Percentiles rank a stretch among this genome's conserved stretches.
Conservation (phyloP, 2,888 invertebrate species). For the Pomacea canaliculata region DNA sequence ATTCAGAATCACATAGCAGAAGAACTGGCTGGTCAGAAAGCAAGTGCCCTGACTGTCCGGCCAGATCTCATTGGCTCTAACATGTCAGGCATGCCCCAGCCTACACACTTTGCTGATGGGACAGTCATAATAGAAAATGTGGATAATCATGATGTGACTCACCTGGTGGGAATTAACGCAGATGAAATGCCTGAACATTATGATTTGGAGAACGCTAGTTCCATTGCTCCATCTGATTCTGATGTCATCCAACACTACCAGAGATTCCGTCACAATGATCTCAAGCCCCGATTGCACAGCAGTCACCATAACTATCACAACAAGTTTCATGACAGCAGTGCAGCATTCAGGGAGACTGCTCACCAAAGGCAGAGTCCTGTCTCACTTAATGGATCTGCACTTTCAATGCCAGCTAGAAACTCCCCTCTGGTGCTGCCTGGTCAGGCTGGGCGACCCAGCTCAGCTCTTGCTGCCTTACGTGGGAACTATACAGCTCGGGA, state of each 20-base stretch:
- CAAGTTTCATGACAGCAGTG: slow-evolving; percentile 35
- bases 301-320: slow-evolving; percentile 30
- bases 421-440: slow-evolving; percentile 41
- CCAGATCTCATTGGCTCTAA: slow-evolving; percentile 95
- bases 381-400: slow-evolving; percentile 36
- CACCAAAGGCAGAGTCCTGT: slow-evolving; percentile 33
- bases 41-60: slow-evolving; percentile 80
- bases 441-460: slow-evolving; percentile 51
- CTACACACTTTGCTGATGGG: slow-evolving; percentile 56
- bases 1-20: slow-evolving; percentile 82
- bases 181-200: slow-evolving; percentile 74
- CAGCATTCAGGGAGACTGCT: slow-evolving; percentile 34
- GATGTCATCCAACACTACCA: slow-evolving; percentile 97
- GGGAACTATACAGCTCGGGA: slow-evolving; percentile 24
- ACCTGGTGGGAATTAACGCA: slow-evolving; percentile 33
- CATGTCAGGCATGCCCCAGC: slow-evolving; percentile 69
- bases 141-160: slow-evolving; percentile 44
- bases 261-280: slow-evolving; percentile 77
- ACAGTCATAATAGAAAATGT: slow-evolving; percentile 63
- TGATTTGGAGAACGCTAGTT: slow-evolving; percentile 96
- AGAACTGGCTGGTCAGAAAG: slow-evolving; percentile 84
- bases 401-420: slow-evolving; percentile 40
- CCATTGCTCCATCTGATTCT: slow-evolving; percentile 92
- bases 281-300: slow-evolving; percentile 24
- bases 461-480: slow-evolving; percentile 39